Conservation (phyloP, 2,797 vertebrate species). For the Rhincodon typus region DNA sequence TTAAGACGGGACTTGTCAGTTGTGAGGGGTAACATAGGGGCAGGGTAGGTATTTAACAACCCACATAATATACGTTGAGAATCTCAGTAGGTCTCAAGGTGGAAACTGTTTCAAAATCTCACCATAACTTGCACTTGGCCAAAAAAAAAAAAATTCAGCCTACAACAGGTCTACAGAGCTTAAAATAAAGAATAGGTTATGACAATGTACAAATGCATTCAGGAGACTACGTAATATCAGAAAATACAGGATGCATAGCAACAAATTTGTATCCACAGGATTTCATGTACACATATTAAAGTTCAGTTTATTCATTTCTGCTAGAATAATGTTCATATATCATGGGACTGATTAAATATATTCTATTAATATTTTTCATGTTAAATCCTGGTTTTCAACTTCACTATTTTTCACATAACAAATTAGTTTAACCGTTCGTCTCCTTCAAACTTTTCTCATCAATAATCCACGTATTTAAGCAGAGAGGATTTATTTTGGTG, state of each 20-base stretch:
- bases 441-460: not conserved
- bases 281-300: not conserved
- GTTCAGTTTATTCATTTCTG: not conserved
- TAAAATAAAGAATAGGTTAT: not conserved
- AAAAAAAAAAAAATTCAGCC: no score
- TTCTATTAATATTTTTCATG: not conserved
- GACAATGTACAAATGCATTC: not conserved
- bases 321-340: not conserved
- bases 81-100: no score
- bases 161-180: not conserved
- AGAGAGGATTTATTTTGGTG: not conserved
- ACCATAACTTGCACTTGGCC: no score
- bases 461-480: not conserved
- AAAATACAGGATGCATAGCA: not conserved
- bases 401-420: not conserved
- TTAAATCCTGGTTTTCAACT: not conserved
- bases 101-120: no score
- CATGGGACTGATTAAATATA: not conserved
- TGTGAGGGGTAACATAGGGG: no score
- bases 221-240: not conserved
- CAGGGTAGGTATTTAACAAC: no score
- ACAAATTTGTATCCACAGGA: not conserved
- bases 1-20: no score
- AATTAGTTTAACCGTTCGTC: not conserved
- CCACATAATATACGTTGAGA: no score